A percentile compares a stretch with the other conserved stretches of the same genome.
Evolutionary conservation across 2,888 invertebrate genomes (phyloP).

Genomic region (Rhabditophanes sp.): DNA sequence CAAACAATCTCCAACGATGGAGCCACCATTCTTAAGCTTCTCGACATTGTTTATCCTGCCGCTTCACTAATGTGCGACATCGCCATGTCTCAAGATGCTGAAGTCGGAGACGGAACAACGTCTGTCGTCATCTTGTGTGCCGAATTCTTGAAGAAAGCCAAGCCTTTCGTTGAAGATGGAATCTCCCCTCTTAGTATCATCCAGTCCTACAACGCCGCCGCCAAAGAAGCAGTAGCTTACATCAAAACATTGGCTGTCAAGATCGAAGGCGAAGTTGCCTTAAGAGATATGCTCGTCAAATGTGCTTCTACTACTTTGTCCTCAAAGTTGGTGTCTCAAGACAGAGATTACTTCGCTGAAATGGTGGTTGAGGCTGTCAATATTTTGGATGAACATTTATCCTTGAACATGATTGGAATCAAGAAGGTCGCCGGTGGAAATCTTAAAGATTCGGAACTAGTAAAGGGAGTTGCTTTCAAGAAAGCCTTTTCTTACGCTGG

Average conservation of each 20-base stretch:
- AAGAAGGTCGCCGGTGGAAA: constrained; percentile 62
- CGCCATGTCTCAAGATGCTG: constrained; percentile 69
- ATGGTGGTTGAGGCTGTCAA: constrained; percentile 96
- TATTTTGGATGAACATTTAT: constrained; percentile 65
- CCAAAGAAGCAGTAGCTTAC: too few species aligned
- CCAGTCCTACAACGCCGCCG: constrained; percentile 67
- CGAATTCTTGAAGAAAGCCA: constrained; percentile 80
- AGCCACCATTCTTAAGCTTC: constrained; percentile 90
- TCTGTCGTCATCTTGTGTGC: constrained; percentile 87
- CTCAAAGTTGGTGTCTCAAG: constrained; percentile 62
- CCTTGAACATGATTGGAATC: constrained; percentile 95
- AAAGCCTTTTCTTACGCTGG: constrained; percentile 99
- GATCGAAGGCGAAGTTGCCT: constrained; percentile 44
- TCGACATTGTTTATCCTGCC: constrained; percentile 94
- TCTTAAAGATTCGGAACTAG: constrained; percentile 63
- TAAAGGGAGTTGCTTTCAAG: constrained; percentile 91
- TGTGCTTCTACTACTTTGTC: constrained; percentile 92
- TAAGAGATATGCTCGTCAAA: constrained; percentile 50
- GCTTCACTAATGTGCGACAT: constrained; percentile 94
- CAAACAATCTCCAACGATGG: constrained; percentile 98
- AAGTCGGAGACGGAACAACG: constrained; percentile 88
- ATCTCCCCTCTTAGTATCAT: constrained; percentile 81
- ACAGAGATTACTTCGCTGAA: constrained; percentile 81
- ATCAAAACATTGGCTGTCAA: constrained; percentile 62
- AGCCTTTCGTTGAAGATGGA: constrained; percentile 88